These are phyloP conservation scores for Ophion costatus DNA, from an alignment of 2,888 invertebrate species.

Conservation along the genomic window DNA sequence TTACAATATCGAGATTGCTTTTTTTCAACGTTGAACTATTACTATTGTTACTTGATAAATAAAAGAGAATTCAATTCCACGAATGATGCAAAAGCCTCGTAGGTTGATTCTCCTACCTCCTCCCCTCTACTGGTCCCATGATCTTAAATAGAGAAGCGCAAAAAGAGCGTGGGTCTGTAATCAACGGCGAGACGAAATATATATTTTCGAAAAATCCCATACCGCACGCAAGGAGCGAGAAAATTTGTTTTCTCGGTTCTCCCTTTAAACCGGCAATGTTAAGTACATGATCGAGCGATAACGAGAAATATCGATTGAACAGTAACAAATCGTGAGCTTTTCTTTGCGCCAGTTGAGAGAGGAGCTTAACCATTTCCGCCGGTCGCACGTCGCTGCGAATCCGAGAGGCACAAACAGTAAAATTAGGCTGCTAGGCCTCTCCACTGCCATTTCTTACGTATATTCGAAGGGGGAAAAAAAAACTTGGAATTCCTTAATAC, in stretches of 20 bases:
- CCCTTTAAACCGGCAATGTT: constrained; percentile 40
- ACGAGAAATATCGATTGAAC: constrained; percentile 40
- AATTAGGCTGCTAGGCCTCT: too few species aligned
- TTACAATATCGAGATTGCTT: constrained; percentile 54
- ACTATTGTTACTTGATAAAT: constrained; percentile 50
- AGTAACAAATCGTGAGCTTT: constrained; percentile 46
- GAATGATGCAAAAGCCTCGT: constrained; percentile 50
- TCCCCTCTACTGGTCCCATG: constrained; percentile 57
- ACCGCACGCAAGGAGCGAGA: neutral
- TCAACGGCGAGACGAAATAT: constrained; percentile 6
- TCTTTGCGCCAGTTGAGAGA: constrained; percentile 43
- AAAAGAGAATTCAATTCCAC: constrained; percentile 58
- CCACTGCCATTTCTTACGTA: too few species aligned
- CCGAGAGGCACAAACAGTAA: neutral
- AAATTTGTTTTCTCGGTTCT: constrained; percentile 7
- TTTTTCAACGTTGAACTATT: constrained; percentile 48
- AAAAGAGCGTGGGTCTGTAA: constrained; percentile 10
- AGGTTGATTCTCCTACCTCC: constrained; percentile 16
- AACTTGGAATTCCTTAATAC: too few species aligned
- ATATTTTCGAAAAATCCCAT: constrained; percentile 8
- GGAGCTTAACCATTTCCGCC: constrained; percentile 15
- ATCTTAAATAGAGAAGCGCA: constrained; percentile 35
- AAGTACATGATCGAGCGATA: constrained; percentile 55
- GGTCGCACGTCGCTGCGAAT: neutral
- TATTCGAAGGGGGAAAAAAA: too few species aligned